Evolutionary conservation across 2,888 invertebrate species (phyloP), one percentile per base, ranked within the genome.

Genomic region (Temnothorax rugatulus): DNA sequence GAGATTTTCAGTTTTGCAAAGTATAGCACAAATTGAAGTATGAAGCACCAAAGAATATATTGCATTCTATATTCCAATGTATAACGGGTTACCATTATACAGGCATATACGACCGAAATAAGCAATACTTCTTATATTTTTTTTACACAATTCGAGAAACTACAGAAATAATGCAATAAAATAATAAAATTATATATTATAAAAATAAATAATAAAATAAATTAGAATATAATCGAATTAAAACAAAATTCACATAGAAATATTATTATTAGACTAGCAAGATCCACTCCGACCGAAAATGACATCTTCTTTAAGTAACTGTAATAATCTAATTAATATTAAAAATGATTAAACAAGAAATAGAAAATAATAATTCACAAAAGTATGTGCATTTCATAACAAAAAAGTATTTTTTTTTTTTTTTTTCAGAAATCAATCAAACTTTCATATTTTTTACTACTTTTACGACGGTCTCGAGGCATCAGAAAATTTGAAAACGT

Each of bases 401-500:
- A 25, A 41, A 7, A 13, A 63, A 47, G 25, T 69, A 50, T 1
- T 15, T 47, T 41, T n/a, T n/a, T n/a, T n/a, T n/a, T n/a, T n/a
- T n/a, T n/a, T n/a, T 79, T 84, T 15, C 94, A 98, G 98, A 96
- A 96, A 96, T 85, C 98, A 99, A 94, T 97, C 98, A 74, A 99
- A 98, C 93, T 99, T 98, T 93, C 97, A 99, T 94, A 96, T 98
- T 34, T 96, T 99, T 87, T 99, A 99, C 95, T 98, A 98, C 93
- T 97, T 98, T 89, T 98, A 98, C 94, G 98, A 99, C 93, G 98
- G 97, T 5, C 96, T 99, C 93, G 96, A 97, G 89, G 96, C 96
- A 15, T 96, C 96, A 25, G 96, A 97, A 79, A 96, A 96, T 82
- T 95, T 97, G 59, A 96, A 96, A 57, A 96, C 97, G 64, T 97